These are phyloP conservation scores for Clitarchus hookeri DNA, from an alignment of 2,888 invertebrate species.

Conservation along the genomic window DNA sequence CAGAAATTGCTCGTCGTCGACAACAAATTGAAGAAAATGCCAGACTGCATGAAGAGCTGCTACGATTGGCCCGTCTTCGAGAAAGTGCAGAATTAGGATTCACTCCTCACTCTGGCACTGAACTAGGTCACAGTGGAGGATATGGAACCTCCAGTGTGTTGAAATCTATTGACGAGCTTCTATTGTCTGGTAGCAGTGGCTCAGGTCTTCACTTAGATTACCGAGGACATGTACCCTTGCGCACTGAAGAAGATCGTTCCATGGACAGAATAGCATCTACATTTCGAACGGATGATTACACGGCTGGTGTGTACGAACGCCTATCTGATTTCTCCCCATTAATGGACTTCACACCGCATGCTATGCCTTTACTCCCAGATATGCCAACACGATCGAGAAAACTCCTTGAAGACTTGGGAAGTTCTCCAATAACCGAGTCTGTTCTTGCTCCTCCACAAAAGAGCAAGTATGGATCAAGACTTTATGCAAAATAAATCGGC, in stretches of 20 bases:
- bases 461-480: conserved; percentile 50
- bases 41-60: conserved; percentile 58
- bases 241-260: conserved; percentile 55
- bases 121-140: conserved; percentile 39
- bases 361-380: conserved; percentile 63
- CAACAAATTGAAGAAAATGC: conserved; percentile 63
- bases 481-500: conserved; percentile 42
- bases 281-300: conserved; percentile 56
- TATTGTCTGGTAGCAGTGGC: conserved; percentile 48
- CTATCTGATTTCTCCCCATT: conserved; percentile 55
- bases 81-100: conserved; percentile 52
- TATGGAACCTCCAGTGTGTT: conserved; percentile 50
- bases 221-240: conserved; percentile 41
- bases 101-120: conserved; percentile 39
- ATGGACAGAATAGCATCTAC: conserved; percentile 57
- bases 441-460: conserved; percentile 49
- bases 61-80: conserved; percentile 54
- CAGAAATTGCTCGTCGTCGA: conserved; percentile 64
- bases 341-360: conserved; percentile 55
- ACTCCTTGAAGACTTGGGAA: conserved; percentile 56
- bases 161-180: conserved; percentile 54
- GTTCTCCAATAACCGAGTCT: conserved; percentile 52
- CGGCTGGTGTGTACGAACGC: conserved; percentile 53
- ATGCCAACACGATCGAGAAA: conserved; percentile 61
- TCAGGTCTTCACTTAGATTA: conserved; percentile 44